Conservation (phyloP, 2,888 invertebrate species). For the Acrocera orbiculus region DNA sequence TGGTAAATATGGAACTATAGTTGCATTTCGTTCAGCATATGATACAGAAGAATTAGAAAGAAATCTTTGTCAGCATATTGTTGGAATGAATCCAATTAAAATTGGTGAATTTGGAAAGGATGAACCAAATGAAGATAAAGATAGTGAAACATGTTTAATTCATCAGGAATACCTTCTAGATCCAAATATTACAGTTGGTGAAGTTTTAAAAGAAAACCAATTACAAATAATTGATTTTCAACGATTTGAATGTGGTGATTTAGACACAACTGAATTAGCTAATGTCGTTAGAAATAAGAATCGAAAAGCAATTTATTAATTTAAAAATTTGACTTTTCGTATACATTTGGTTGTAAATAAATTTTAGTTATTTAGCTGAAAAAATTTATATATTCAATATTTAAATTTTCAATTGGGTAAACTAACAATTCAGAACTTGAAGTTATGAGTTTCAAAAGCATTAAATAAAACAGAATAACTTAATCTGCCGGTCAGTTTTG, state of each 20-base stretch:
- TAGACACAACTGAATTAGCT: not conserved
- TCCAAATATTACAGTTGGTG: conserved; percentile 51
- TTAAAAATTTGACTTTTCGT: too few species aligned
- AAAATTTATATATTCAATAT: too few species aligned
- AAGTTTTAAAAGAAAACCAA: conserved; percentile 47
- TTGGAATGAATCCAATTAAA: conserved; percentile 68
- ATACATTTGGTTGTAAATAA: too few species aligned
- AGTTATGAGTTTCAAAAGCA: too few species aligned
- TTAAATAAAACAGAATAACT: too few species aligned
- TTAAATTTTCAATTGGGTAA: too few species aligned
- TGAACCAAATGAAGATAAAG: conserved; percentile 41
- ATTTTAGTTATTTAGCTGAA: too few species aligned
- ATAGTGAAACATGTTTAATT: conserved; percentile 64
- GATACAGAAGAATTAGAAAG: conserved; percentile 35
- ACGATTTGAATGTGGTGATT: conserved; percentile 75
- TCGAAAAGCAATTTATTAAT: too few species aligned
- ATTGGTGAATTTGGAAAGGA: conserved; percentile 49
- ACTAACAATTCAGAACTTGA: too few species aligned
- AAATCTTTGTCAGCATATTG: conserved; percentile 81
- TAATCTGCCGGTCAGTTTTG: too few species aligned
- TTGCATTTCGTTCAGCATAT: conserved; percentile 45
- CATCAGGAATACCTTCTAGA: conserved; percentile 78
- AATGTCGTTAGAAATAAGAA: too few species aligned
- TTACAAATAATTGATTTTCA: conserved; percentile 60
- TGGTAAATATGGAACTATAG: conserved; percentile 73